These are phyloP conservation scores for Syrrhaptes paradoxus DNA, from an alignment of 2,113 vertebrate genomes.

Conservation along the genomic window DNA sequence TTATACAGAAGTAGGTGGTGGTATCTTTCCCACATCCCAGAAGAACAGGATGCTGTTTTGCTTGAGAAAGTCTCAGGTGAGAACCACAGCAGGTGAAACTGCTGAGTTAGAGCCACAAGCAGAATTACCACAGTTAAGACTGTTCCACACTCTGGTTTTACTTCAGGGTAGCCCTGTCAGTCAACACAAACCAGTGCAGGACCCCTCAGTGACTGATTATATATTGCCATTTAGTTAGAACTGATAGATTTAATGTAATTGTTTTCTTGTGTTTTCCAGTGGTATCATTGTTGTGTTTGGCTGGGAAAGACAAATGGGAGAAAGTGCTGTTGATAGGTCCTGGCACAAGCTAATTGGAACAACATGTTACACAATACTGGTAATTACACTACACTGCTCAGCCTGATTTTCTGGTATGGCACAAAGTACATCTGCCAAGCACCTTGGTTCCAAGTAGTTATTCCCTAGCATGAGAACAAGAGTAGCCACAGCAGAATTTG, in stretches of 20 bases:
- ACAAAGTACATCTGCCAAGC: background rate
- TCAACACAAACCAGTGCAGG: background rate
- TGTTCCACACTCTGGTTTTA: background rate
- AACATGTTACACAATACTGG: background rate
- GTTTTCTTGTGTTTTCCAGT: background rate
- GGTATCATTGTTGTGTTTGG: background rate
- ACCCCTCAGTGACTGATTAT: background rate
- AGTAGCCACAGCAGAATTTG: background rate
- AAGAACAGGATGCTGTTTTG: background rate
- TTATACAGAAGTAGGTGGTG: background rate
- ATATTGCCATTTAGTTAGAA: background rate
- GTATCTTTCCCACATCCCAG: background rate
- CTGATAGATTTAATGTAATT: background rate
- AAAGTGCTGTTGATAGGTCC: conserved; percentile 20
- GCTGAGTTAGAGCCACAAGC: too few relatives aligned
- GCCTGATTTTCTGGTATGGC: conserved; percentile 28
- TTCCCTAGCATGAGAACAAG: background rate
- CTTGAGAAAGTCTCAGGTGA: background rate
- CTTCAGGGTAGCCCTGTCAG: background rate
- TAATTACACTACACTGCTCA: background rate
- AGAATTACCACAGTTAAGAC: background rate
- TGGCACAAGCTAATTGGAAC: background rate
- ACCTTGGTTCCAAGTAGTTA: background rate
- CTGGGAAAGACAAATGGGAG: background rate
- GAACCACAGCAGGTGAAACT: background rate